Evolutionary conservation across 2,888 invertebrate species (phyloP).

Genomic region (Helobdella robusta): DNA sequence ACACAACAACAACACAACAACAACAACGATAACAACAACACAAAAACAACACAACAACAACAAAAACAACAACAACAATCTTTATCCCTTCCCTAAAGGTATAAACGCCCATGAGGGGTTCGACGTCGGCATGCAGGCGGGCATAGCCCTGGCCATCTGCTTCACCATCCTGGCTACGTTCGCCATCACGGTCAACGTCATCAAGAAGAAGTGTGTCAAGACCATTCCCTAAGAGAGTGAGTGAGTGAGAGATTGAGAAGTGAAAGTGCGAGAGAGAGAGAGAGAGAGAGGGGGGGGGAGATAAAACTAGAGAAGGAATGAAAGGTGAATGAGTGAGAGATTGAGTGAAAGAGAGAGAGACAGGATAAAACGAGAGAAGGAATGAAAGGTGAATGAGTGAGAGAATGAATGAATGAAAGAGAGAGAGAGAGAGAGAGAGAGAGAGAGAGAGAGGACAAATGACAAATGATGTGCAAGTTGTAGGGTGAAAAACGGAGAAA

Average conservation of each 20-base stretch:
- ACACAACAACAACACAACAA: too few species aligned
- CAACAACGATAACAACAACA: too few species aligned
- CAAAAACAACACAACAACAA: too few species aligned
- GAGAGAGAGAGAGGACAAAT: not conserved
- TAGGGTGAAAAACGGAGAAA: too few species aligned
- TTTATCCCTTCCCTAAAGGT: too few species aligned
- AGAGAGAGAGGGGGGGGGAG: too few species aligned
- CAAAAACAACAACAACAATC: too few species aligned
- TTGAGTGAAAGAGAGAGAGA: not conserved
- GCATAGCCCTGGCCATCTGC: slow-evolving; percentile 28
- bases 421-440: slow-evolving; percentile 1
- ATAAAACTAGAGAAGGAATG: too few species aligned
- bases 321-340: not conserved
- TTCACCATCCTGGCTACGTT: slow-evolving; percentile 27
- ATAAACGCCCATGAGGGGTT: slow-evolving; percentile 27
- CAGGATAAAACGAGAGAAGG: not conserved
- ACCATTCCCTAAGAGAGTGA: too few species aligned
- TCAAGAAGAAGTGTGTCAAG: slow-evolving; percentile 27
- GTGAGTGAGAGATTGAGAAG: too few species aligned
- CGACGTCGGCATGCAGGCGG: slow-evolving; percentile 25
- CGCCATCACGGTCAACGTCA: slow-evolving; percentile 27
- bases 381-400: not conserved
- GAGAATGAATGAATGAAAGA: not conserved
- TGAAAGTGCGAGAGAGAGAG: too few species aligned
- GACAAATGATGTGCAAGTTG: too few species aligned